Percentiles rank a stretch among this genome's conserved stretches.
These are phyloP conservation scores for Chouioia cunea DNA, from an alignment of 2,888 invertebrate genomes.

Conservation along the genomic window DNA sequence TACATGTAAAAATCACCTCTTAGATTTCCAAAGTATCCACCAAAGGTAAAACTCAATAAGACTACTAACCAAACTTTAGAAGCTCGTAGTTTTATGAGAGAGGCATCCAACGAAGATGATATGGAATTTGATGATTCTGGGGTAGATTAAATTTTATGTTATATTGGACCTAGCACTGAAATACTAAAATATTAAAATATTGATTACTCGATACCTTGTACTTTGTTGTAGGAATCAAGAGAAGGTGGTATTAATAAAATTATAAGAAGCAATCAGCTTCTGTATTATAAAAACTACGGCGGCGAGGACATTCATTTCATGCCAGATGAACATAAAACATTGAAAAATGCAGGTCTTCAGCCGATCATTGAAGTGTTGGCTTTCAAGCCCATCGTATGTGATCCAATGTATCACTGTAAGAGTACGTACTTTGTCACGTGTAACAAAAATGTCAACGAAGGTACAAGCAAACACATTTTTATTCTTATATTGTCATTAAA, in stretches of 20 bases:
- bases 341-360: constrained; percentile 31
- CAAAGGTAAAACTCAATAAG: constrained; percentile 41
- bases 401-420: constrained; percentile 43
- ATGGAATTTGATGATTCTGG: background rate
- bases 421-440: constrained; percentile 48
- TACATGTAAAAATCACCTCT: constrained; percentile 2
- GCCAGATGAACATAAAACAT: constrained; percentile 21
- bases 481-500: constrained; percentile 5
- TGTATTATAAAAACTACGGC: constrained; percentile 28
- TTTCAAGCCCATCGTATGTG: constrained; percentile 43
- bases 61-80: constrained; percentile 38
- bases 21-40: constrained; percentile 33
- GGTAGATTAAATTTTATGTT: constrained; percentile 1
- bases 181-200: constrained; percentile 1
- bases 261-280: constrained; percentile 8
- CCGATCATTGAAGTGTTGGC: constrained; percentile 47
- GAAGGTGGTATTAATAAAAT: background rate
- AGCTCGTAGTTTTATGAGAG: constrained; percentile 4
- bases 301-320: constrained; percentile 18
- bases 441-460: constrained; percentile 31
- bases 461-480: constrained; percentile 35
- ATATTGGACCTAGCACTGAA: background rate
- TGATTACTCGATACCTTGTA: too few relatives aligned
- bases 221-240: background rate
- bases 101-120: constrained; percentile 9